Evolutionary conservation across 2,113 vertebrate genomes (phyloP), one percentile per base, ranked within the genome.

Genomic region (Neogale vison): DNA sequence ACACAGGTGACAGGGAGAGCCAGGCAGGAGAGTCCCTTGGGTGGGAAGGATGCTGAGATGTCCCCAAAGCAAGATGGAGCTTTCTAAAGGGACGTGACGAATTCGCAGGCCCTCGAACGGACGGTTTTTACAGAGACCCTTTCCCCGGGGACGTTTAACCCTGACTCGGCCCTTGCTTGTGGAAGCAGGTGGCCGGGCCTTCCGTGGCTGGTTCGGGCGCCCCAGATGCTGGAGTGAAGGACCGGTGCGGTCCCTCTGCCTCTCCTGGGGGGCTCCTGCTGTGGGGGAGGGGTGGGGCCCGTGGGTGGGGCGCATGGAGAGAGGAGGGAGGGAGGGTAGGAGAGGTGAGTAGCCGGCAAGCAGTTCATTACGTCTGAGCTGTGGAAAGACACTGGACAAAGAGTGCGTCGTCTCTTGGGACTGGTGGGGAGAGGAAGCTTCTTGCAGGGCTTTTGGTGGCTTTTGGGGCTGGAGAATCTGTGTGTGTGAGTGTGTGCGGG

Each of bases 91-190:
- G 42, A 11, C 50, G 10, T 23, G 82, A 7, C 20, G n/a, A 23
- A 42, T 6, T 21, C 20, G 31, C 3, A 1, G 21, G 15, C 14
- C 4, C 8, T 6, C 1, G 0, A 55, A 1, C 31, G 3, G 14
- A 15, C 18, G 45, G 2, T 4, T 12, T 82, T 29, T 29, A 61
- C 4, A 45, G 67, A 24, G 55, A 23, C 47, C 69, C 52, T n/a
- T 89, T 9, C 91, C 31, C 91, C 31, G 20, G 14, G 47, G 9
- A 26, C 4, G 26, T 18, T 77, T 5, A 24, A 76, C 42, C 23
- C 90, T 2, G 36, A 39, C 14, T 17, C 39, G 6, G 39, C 47
- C 26, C 34, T 89, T 18, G 63, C 23, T 59, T 26, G 15, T 2
- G 4, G 4, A 55, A 20, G 23, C 85, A 23, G 79, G 50, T 0